These are phyloP conservation scores for Ochropleura leucogaster DNA, from an alignment of 2,888 invertebrate species.

Conservation along the genomic window DNA sequence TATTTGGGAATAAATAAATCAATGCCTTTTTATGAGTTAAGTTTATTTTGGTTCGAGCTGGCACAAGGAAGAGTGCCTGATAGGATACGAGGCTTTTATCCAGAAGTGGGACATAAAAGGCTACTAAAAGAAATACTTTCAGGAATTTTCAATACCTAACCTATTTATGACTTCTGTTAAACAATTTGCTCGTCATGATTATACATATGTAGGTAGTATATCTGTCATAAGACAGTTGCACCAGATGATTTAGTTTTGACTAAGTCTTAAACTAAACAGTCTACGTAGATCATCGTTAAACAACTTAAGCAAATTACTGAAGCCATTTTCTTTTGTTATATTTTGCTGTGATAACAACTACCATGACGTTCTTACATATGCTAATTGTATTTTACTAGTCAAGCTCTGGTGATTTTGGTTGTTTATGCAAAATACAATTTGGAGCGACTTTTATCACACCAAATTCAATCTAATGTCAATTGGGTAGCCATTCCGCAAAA, in stretches of 20 bases:
- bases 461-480: no score
- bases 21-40: not conserved
- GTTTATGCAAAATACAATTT: slow-evolving; percentile 6
- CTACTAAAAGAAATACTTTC: not conserved
- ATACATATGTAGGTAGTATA: not conserved
- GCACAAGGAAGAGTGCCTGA: no score
- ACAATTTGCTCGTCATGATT: not conserved
- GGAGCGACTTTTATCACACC: not conserved
- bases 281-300: not conserved
- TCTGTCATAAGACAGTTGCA: not conserved
- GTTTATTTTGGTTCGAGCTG: no score
- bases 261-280: slow-evolving; percentile 8
- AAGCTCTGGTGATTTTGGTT: not conserved
- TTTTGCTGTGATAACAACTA: slow-evolving; percentile 17
- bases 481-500: no score
- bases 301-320: slow-evolving; percentile 22
- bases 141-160: not conserved
- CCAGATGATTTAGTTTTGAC: slow-evolving; percentile 10
- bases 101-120: no score
- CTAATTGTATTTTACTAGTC: slow-evolving; percentile 38
- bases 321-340: slow-evolving; percentile 38
- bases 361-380: slow-evolving; percentile 27
- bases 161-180: not conserved
- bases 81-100: no score
- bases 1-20: not conserved